Evolutionary conservation across 1,140 invertebrate species (phyloP), one percentile per base, ranked within the genome.

Genomic region (Littorina saxatilis): DNA sequence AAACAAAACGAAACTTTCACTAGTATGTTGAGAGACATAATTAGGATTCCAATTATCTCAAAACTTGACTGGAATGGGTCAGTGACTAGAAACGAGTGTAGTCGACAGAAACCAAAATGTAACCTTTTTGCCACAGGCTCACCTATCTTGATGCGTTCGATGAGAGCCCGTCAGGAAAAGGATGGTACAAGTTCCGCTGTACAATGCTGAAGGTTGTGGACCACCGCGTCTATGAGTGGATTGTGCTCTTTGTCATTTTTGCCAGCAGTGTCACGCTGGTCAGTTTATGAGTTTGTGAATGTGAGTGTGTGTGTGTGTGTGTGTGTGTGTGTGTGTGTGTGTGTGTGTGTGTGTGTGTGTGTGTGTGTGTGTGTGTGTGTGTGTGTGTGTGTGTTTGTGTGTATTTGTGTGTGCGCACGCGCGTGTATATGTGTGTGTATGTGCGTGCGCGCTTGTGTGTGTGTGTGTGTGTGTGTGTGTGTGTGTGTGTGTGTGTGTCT

Each of bases 181-280:
- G 75, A n/a, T 92, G 98, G 97, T 96, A 95, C 52, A 96, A 96
- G 91, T 94, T 99, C 63, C 94, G 98, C 88, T 94, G 96, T 83
- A 97, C 97, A 93, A 98, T 97, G 82, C 97, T 97, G 93, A 95
- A 95, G 93, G 94, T 99, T 84, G 98, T 99, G 89, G 98, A 99
- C 93, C 98, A 99, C 94, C 98, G 98, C 93, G 97, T 98, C 93
- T 99, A 99, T 94, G 98, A 99, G 95, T 98, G 96, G 86, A 96
- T 98, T 93, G 97, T 99, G 91, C 98, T 99, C 90, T 96, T 97
- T 85, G 97, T 99, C 95, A 99, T 99, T 93, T 95, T 98, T 91
- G 95, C 98, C 87, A 99, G 98, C 94, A 99, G 97, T 94, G 94
- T 99, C 93, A 96, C 98, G 89, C 94, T 99, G 95, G 97, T 98